Percentiles rank a stretch among this genome's conserved stretches.
These are phyloP conservation scores for Varroa destructor DNA, from an alignment of 1,140 invertebrate genomes.

Conservation along the genomic window DNA sequence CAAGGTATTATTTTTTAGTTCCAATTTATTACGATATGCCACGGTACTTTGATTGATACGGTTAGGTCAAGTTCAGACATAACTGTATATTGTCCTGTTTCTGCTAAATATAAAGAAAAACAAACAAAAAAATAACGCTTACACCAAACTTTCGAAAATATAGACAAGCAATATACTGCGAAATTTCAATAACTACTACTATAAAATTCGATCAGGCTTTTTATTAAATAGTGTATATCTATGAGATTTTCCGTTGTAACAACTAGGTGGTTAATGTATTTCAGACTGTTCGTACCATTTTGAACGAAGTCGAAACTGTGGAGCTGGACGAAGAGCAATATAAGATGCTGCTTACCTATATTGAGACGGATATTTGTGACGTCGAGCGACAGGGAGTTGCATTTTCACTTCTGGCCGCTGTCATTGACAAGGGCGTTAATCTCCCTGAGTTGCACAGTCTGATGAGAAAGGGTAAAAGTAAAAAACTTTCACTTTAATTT, in stretches of 20 bases:
- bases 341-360: constrained; percentile 67
- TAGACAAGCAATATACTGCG: too few relatives aligned
- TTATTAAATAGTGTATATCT: too few relatives aligned
- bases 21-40: constrained; percentile 25
- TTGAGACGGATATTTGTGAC: constrained; percentile 74
- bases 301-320: constrained; percentile 60
- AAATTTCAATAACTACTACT: too few relatives aligned
- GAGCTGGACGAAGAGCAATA: constrained; percentile 58
- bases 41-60: too few relatives aligned
- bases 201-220: too few relatives aligned
- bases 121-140: too few relatives aligned
- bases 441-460: constrained; percentile 57
- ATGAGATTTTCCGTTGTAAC: too few relatives aligned
- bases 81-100: too few relatives aligned
- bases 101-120: too few relatives aligned
- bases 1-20: constrained; percentile 49
- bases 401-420: constrained; percentile 61
- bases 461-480: constrained; percentile 51
- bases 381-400: constrained; percentile 68
- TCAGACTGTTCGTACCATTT: constrained; percentile 59
- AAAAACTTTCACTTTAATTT: not conserved
- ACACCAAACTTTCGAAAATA: too few relatives aligned
- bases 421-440: constrained; percentile 63
- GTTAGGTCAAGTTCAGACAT: too few relatives aligned
- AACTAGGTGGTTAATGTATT: constrained; percentile 34